Percentiles rank a stretch among this genome's conserved stretches.
These are phyloP conservation scores for Colletes latitarsis DNA, from an alignment of 1,140 invertebrate species.

Conservation along the genomic window DNA sequence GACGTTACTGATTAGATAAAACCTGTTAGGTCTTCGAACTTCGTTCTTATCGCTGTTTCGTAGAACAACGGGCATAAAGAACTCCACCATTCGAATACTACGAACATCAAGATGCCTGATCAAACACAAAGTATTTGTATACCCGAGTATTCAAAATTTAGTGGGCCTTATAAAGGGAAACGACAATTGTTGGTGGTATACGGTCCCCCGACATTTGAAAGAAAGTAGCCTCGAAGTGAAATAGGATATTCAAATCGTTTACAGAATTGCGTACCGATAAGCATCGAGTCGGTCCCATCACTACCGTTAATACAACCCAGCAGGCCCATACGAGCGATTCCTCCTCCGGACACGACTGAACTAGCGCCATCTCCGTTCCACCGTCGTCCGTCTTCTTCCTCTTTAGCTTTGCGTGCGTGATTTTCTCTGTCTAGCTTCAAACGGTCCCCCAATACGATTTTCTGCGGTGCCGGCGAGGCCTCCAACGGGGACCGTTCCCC, in stretches of 20 bases:
- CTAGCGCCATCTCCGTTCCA: conserved; percentile 32
- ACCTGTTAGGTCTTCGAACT: too few relatives aligned
- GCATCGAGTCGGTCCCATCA: conserved; percentile 35
- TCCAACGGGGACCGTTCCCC: conserved; percentile 28
- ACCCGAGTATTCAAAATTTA: too few relatives aligned
- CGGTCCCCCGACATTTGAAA: neutral
- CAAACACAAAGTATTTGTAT: too few relatives aligned
- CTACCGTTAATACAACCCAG: conserved; percentile 27
- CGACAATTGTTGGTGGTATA: too few relatives aligned
- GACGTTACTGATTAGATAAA: too few relatives aligned
- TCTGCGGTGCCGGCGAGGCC: neutral
- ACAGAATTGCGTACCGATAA: neutral
- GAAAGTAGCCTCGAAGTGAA: neutral
- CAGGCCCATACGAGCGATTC: conserved; percentile 35
- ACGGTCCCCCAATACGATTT: conserved; percentile 30
- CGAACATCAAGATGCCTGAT: too few relatives aligned
- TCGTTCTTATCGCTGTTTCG: too few relatives aligned
- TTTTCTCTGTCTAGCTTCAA: neutral
- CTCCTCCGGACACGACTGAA: conserved; percentile 19
- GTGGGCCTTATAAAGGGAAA: too few relatives aligned
- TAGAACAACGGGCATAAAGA: too few relatives aligned
- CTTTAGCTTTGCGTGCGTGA: neutral
- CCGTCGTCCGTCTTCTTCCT: neutral
- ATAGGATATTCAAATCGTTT: neutral
- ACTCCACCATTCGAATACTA: too few relatives aligned